A percentile compares a stretch with the other conserved stretches of the same genome.
These are phyloP conservation scores for Eidolon helvum DNA, from an alignment of 2,113 vertebrate species.

Conservation along the genomic window DNA sequence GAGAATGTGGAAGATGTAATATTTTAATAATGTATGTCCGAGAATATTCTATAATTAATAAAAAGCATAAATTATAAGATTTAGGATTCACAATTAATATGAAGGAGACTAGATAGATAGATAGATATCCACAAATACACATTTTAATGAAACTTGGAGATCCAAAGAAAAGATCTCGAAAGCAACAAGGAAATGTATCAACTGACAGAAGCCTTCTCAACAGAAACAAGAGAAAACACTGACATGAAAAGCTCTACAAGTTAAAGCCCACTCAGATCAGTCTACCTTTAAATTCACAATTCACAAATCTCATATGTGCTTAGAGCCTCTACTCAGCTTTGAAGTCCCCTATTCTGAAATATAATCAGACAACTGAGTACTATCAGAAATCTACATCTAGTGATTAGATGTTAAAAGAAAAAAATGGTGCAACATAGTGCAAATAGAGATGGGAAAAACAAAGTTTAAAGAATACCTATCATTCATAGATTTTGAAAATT, in stretches of 20 bases:
- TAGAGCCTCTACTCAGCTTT: background rate
- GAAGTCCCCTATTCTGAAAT: background rate
- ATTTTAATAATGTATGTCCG: background rate
- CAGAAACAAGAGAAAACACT: background rate
- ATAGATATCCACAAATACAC: background rate
- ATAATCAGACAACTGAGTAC: background rate
- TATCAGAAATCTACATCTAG: background rate
- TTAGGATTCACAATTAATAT: background rate
- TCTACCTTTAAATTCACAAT: background rate
- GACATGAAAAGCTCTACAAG: background rate
- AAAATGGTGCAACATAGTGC: background rate
- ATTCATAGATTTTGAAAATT: background rate
- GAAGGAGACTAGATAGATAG: background rate
- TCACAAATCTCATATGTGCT: background rate
- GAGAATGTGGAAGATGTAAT: background rate
- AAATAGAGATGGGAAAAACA: background rate
- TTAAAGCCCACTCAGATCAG: background rate
- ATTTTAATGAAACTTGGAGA: background rate
- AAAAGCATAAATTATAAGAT: background rate
- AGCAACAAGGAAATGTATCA: background rate
- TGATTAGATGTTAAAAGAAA: background rate
- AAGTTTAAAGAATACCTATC: background rate
- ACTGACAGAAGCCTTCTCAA: background rate
- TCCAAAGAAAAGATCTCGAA: background rate
- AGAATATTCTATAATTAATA: conserved; percentile 2